phyloP scores from a whole-genome alignment of 2,113 vertebrate species.

The Genyomyrus donnyi region DNA sequence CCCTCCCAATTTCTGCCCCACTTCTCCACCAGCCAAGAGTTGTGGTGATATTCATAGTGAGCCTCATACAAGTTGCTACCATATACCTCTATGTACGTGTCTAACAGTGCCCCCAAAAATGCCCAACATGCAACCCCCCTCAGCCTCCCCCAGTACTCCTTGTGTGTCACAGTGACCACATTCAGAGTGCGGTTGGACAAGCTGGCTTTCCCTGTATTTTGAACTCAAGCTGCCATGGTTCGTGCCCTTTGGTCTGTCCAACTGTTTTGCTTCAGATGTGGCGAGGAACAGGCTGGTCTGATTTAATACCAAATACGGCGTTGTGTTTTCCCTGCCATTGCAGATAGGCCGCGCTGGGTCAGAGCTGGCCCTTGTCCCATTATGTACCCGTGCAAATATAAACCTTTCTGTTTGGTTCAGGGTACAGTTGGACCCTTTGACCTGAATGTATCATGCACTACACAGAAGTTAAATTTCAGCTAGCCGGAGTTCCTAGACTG shows the following conservation, averaged over 20 bases:
- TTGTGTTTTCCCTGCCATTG: neutral
- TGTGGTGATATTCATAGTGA: neutral
- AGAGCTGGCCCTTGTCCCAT: neutral
- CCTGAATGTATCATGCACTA: neutral
- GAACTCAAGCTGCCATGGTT: neutral
- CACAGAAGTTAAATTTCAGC: neutral
- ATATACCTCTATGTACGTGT: neutral
- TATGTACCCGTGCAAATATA: neutral
- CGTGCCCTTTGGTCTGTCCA: neutral
- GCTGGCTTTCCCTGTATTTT: neutral
- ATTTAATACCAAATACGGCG: neutral
- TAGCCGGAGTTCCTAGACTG: neutral
- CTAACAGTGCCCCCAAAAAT: neutral
- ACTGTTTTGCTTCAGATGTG: neutral
- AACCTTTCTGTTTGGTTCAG: neutral
- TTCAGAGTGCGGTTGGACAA: neutral
- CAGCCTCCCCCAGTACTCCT: neutral
- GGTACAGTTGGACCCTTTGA: neutral
- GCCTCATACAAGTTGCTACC: neutral
- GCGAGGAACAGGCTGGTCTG: neutral
- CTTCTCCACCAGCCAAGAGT: neutral
- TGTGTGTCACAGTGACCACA: neutral
- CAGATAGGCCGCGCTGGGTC: neutral
- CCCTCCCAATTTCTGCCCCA: neutral
- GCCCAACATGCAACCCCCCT: neutral